Conservation (phyloP, 1,140 invertebrate species). For the Drosophila sulfurigaster region DNA sequence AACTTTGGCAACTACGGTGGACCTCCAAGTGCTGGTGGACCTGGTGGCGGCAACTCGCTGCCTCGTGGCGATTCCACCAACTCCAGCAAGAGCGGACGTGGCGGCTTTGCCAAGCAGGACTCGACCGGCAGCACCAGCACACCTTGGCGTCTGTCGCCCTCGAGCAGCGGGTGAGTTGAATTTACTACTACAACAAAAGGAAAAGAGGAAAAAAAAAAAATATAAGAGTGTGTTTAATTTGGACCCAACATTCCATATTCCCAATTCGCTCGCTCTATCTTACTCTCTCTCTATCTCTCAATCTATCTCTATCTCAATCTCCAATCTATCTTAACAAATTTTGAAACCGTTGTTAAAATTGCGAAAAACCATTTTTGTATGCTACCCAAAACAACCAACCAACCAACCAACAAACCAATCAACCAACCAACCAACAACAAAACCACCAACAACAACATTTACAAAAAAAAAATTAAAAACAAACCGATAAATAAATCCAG, state of each 20-base stretch:
- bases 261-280: conserved; percentile 60
- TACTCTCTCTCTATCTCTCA: conserved; percentile 20
- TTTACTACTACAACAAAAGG: too few relatives aligned
- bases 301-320: conserved; percentile 18
- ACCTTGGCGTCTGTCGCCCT: conserved; percentile 91
- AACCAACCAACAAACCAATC: conserved; percentile 52
- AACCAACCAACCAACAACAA: conserved; percentile 54
- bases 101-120: conserved; percentile 90
- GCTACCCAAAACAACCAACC: conserved; percentile 56
- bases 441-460: conserved; percentile 47
- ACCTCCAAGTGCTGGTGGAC: conserved; percentile 75
- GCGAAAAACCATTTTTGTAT: conserved; percentile 73
- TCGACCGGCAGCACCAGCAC: conserved; percentile 88
- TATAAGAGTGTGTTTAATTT: conserved; percentile 1
- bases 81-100: conserved; percentile 73
- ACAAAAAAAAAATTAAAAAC: conserved; percentile 2
- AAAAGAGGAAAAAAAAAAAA: too few relatives aligned
- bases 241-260: conserved; percentile 41
- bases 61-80: conserved; percentile 86
- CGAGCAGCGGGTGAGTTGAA: conserved; percentile 91
- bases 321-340: conserved; percentile 41
- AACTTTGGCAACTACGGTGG: conserved; percentile 93
- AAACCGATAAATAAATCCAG: conserved; percentile 45
- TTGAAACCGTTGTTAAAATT: conserved; percentile 60
- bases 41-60: conserved; percentile 72